Conservation (phyloP, 1,140 invertebrate genomes). For the Drosophila pachea region DNA sequence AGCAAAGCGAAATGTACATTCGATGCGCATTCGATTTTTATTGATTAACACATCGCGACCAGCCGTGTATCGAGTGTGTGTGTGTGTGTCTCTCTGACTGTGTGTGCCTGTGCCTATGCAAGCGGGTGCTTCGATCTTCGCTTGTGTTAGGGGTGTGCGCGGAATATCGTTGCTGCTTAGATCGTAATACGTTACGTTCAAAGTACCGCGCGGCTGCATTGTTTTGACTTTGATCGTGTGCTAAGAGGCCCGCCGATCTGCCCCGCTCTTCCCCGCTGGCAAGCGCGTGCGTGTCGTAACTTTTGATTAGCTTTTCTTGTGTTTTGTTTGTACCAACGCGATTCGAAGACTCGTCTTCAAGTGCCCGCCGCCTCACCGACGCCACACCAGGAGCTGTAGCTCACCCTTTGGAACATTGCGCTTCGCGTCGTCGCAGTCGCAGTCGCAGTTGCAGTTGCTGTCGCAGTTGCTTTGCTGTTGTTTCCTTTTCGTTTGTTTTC, state of each 20-base stretch:
- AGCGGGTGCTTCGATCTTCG: constrained; percentile 38
- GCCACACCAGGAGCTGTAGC: constrained; percentile 13
- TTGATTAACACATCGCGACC: constrained; percentile 56
- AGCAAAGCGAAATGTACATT: constrained; percentile 45
- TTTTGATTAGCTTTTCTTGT: constrained; percentile 64
- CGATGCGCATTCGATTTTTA: constrained; percentile 56
- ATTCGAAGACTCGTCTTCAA: constrained; percentile 44
- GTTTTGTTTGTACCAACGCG: not conserved
- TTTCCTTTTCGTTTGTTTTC: not conserved
- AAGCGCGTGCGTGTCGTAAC: constrained; percentile 73
- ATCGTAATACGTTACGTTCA: constrained; percentile 44
- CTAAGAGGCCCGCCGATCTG: not conserved
- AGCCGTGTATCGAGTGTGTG: not conserved
- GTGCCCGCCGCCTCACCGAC: constrained; percentile 16
- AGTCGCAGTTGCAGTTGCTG: too few species aligned
- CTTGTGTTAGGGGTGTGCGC: constrained; percentile 25
- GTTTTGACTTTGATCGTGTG: constrained; percentile 68
- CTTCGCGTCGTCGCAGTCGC: constrained; percentile 15
- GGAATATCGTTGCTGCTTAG: constrained; percentile 29
- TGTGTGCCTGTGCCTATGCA: not conserved
- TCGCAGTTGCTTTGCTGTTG: not conserved
- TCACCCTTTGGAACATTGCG: constrained; percentile 50
- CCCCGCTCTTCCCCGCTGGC: constrained; percentile 4
- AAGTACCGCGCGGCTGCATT: constrained; percentile 66
- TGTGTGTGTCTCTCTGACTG: not conserved